Evolutionary conservation across 92 coral and sea anemone genomes (phyloP).

Genomic region (Epizoanthus scotinus): DNA sequence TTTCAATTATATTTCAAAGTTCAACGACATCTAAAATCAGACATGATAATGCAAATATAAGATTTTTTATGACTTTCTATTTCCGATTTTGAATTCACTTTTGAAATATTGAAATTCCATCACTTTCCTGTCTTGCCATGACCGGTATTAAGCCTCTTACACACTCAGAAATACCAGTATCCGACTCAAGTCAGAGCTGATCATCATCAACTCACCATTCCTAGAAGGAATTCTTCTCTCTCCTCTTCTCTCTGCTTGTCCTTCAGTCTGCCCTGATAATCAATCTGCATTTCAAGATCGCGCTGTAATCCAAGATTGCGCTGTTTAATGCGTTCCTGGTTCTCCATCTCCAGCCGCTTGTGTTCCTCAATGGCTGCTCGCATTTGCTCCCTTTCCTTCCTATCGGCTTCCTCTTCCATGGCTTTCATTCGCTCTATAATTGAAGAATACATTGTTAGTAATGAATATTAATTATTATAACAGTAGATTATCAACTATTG

Average conservation of each 20-base stretch:
- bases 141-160: too few species aligned
- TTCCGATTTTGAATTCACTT: too few species aligned
- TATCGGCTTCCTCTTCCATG: slow-evolving; percentile 72
- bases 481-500: background rate
- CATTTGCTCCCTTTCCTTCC: slow-evolving; percentile 76
- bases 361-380: slow-evolving; percentile 82
- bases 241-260: slow-evolving; percentile 81
- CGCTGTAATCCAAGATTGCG: slow-evolving; percentile 75
- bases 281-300: slow-evolving; percentile 94
- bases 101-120: background rate
- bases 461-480: too few species aligned
- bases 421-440: slow-evolving; percentile 67
- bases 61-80: too few species aligned
- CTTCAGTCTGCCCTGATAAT: slow-evolving; percentile 74
- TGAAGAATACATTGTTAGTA: background rate
- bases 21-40: too few species aligned
- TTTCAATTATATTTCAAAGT: too few species aligned
- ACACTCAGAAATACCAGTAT: too few species aligned
- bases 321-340: slow-evolving; percentile 79
- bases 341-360: slow-evolving; percentile 79
- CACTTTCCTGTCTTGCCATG: too few species aligned
- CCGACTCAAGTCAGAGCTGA: too few species aligned
- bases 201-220: slow-evolving; percentile 68
- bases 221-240: slow-evolving; percentile 77
- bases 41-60: too few species aligned